Evolutionary conservation across 2,113 vertebrate species (phyloP), one percentile per base, ranked within the genome.

Genomic region (Labrus mixtus): DNA sequence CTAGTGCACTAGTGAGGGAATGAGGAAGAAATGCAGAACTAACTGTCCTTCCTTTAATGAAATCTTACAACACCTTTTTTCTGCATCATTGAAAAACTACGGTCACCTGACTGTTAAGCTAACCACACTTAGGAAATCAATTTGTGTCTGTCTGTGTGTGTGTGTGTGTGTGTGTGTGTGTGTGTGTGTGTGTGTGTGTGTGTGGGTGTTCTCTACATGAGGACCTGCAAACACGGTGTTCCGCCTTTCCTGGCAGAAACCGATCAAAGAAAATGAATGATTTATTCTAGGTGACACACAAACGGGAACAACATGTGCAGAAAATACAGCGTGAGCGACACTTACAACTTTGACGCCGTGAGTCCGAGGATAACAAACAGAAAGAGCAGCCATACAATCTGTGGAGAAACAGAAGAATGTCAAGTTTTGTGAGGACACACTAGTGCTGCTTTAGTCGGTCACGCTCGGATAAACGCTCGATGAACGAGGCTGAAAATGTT

Each of bases 271-370:
- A 51, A 65, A 37, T 50, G 0, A 17, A 62, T 45, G 10, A 43
- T 55, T 58, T 46, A 10, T 55, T 36, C 22, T 22, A 53, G 41
- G 33, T 53, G 54, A 39, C 62, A 10, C 22, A 57, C 1, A 33
- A 68, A 39, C 17, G 17, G 39, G 58, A 59, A 58, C 25, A 59
- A 58, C 13, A 25, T 43, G 17, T 46, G 2, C 13, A n/a, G n/a
- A n/a, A n/a, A n/a, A n/a, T 6, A 41, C 1, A 13, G 20, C 2
- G 13, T 4, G 17, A 71, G 13, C 54, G 10, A 81, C 15, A 90
- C 93, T 91, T 85, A 93, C 93, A 93, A 93, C 9, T 93, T 93
- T 0, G 93, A 93, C 0, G 93, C 93, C 33, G 84, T 15, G 29
- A 93, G 78, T 88, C 91, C 93, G 8, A 93, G 92, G 60, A 91